Evolutionary conservation across 2,888 invertebrate species (phyloP).

Genomic region (Ochropacha duplaris): DNA sequence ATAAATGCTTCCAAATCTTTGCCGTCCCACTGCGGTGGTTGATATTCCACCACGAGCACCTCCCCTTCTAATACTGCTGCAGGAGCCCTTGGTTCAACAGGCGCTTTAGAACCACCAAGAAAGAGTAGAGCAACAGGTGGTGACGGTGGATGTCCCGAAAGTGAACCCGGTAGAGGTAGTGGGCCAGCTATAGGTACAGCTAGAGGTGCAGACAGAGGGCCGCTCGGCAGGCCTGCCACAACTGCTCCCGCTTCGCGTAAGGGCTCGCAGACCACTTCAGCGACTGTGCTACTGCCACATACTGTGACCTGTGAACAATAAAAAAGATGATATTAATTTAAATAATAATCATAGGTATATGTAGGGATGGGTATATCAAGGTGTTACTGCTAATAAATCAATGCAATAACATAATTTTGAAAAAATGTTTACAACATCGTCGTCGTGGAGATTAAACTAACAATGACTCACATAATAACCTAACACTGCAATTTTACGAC

Average conservation of each 20-base stretch:
- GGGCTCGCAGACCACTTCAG: constrained; percentile 73
- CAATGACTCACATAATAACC: constrained; percentile 1
- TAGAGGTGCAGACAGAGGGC: constrained; percentile 62
- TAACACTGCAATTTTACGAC: background rate
- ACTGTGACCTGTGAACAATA: constrained; percentile 65
- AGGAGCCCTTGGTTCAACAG: constrained; percentile 83
- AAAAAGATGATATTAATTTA: constrained; percentile 4
- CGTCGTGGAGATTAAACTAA: background rate
- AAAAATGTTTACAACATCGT: background rate
- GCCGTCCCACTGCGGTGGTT: constrained; percentile 81
- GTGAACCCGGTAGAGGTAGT: constrained; percentile 53
- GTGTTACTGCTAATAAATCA: too few species aligned
- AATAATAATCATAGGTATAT: too few species aligned
- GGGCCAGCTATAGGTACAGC: constrained; percentile 56
- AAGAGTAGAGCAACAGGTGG: constrained; percentile 77
- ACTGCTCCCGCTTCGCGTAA: constrained; percentile 71
- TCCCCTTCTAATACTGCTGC: constrained; percentile 84
- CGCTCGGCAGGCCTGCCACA: constrained; percentile 64
- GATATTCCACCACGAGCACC: constrained; percentile 84
- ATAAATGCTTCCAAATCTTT: constrained; percentile 75
- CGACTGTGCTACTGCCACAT: constrained; percentile 68
- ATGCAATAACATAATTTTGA: background rate
- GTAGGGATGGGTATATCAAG: too few species aligned
- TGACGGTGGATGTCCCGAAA: constrained; percentile 35
- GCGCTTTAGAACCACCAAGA: constrained; percentile 85